Evolutionary conservation across 2,888 invertebrate species (phyloP), one percentile per base, ranked within the genome.

Genomic region (Unio pictorum): DNA sequence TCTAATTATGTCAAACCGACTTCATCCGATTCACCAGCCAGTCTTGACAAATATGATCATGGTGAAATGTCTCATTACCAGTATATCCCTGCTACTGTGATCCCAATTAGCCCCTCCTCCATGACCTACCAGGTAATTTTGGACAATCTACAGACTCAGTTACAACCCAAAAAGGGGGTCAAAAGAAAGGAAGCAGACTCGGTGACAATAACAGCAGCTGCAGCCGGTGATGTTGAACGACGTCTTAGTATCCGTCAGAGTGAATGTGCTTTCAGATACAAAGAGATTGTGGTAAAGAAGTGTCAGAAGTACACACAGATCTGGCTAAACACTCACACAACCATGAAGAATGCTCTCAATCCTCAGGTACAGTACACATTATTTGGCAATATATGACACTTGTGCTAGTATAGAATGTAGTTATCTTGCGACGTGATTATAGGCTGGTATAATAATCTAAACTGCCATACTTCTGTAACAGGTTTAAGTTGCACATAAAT

Each of bases 231-330:
- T 34, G 76, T 85, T 30, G 86, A 86, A 71, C 74, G 89, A 17
- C 68, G 89, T 59, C 73, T 85, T 28, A 90, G 90, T 76, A 86
- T 89, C 1, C 75, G 91, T n/a, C 86, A 89, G 54, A 88, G 85
- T 34, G 90, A 90, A 74, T 86, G 86, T 74, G 86, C 87, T 8
- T 90, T 88, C 73, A 87, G 88, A 66, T 90, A 90, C 78, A 90
- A 90, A 76, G 93, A 93, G 84, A 92, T 93, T 73, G 91, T 91
- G 69, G 91, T 94, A 26, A 91, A 92, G 76, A 92, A 92, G 72
- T 91, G 92, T 75, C 91, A 92, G 71, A 91, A 91, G 83, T 92
- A 94, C 78, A 92, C 93, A n/a, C 94, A 94, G 87, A 85, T 90
- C 62, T 88, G 88, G 86, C 80, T 89, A 23, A 85, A 87, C 74